Conservation (phyloP, 2,113 vertebrate species). For the Dromiciops gliroides region DNA sequence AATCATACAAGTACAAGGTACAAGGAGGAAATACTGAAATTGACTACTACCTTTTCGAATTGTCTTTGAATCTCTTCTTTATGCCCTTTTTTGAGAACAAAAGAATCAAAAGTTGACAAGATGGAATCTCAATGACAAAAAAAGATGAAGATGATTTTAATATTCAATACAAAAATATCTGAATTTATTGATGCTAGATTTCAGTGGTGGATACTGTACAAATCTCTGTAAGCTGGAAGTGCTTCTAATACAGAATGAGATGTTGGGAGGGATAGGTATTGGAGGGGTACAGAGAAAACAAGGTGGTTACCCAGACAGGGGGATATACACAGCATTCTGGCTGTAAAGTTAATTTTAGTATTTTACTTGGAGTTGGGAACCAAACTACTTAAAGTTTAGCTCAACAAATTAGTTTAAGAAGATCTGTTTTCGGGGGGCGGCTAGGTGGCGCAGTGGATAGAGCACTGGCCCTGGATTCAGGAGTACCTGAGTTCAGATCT, state of each 20-base stretch:
- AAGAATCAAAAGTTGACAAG: not conserved
- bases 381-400: not conserved
- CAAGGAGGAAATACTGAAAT: conserved; percentile 15
- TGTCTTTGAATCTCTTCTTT: not conserved
- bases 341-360: not conserved
- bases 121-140: conserved; percentile 6
- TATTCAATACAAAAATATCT: conserved; percentile 2
- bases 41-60: not conserved
- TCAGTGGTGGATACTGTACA: not conserved
- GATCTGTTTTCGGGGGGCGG: too few relatives aligned
- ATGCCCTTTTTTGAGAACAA: not conserved
- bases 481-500: too few relatives aligned
- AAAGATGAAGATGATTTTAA: conserved; percentile 25
- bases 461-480: too few relatives aligned
- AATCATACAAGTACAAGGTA: not conserved
- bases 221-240: not conserved
- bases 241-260: not conserved
- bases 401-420: not conserved
- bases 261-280: too few relatives aligned
- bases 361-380: not conserved
- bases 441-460: too few relatives aligned
- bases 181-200: not conserved
- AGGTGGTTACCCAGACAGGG: not conserved
- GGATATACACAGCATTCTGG: not conserved
- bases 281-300: not conserved